Base-by-base conservation (phyloP, 2,888 invertebrate genomes). In the Tiphia femorata region DNA sequence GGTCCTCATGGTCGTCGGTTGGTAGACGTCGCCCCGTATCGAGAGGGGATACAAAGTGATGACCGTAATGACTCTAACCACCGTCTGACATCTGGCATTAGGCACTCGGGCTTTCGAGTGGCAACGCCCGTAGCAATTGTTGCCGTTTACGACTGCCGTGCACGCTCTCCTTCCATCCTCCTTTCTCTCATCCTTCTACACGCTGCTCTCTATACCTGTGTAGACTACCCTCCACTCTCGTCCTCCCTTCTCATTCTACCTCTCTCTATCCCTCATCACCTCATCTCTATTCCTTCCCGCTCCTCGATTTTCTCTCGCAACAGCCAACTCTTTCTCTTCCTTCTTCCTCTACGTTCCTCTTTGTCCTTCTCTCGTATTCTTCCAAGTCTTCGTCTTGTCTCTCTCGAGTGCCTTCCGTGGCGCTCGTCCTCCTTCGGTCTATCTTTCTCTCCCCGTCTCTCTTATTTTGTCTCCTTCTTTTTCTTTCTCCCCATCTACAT, bases 61-160 rank as follows among this genome's bases (percentile, higher is more conserved):
- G 73, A 77, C 69, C 73, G 76, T 78, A 78, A 78, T 77, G 75
- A 73, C 73, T 73, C 70, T 77, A 76, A 79, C 77, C 72, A 78
- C 75, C 70, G 76, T 76, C 75, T 73, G 76, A 77, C 77, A 78
- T 79, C 77, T 79, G 79, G 77, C 76, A 78, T 79, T 78, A 78
- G 77, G 71, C 70, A 69, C 66, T 68, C 64, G 65, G 64, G 64
- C 73, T 73, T 72, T 79, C 69, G 74, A 74, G 76, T 75, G 75
- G 74, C 73, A 79, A 76, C 78, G 77, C 75, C 76, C 74, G 78
- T 74, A 75, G 78, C 79, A 76, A 79, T 79, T 78, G 77, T 78
- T 77, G 74, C 77, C 75, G 75, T 77, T 76, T 77, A 76, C 72
- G 73, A 73, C 71, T 72, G 69, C 72, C 62, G 72, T 68, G 61